Percentiles rank a stretch among this genome's conserved stretches.
Conservation (phyloP, 2,888 invertebrate species). For the Hoplodrina blanda region DNA sequence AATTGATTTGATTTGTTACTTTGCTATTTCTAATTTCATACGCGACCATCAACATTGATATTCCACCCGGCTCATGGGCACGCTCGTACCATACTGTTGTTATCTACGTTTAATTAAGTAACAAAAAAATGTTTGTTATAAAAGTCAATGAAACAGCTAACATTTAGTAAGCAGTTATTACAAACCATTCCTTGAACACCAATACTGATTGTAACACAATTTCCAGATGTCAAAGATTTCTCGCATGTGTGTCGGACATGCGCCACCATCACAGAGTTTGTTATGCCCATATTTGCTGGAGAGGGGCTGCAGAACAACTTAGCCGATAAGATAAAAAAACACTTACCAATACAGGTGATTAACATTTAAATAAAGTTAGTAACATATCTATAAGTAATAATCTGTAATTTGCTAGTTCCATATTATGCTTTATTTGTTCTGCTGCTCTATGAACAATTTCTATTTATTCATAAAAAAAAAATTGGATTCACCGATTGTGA, state of each 20-base stretch:
- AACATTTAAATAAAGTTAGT: slow-evolving; percentile 4
- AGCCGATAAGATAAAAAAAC: slow-evolving; percentile 91
- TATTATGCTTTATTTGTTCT: not conserved
- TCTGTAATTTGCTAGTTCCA: not conserved
- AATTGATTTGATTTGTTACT: not conserved
- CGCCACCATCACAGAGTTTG: slow-evolving; percentile 86
- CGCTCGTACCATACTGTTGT: not conserved
- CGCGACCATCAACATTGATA: not conserved
- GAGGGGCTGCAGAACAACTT: slow-evolving; percentile 91
- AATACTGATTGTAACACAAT: slow-evolving; percentile 9
- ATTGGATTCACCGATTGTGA: too few relatives aligned
- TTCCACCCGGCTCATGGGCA: too few relatives aligned
- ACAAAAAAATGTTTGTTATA: not conserved
- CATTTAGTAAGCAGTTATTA: not conserved
- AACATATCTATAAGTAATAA: too few relatives aligned
- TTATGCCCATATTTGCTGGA: slow-evolving; percentile 91
- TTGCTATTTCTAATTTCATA: not conserved
- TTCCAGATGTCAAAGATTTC: slow-evolving; percentile 73
- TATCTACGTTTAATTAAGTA: not conserved
- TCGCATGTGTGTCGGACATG: slow-evolving; percentile 89
- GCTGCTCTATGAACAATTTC: too few relatives aligned
- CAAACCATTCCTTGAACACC: not conserved
- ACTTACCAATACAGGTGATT: slow-evolving; percentile 92
- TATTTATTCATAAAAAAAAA: too few relatives aligned
- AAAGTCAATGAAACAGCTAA: not conserved